A percentile compares a stretch with the other conserved stretches of the same genome.
Conservation (phyloP, 2,797 vertebrate species). For the Sebastes reedi region DNA sequence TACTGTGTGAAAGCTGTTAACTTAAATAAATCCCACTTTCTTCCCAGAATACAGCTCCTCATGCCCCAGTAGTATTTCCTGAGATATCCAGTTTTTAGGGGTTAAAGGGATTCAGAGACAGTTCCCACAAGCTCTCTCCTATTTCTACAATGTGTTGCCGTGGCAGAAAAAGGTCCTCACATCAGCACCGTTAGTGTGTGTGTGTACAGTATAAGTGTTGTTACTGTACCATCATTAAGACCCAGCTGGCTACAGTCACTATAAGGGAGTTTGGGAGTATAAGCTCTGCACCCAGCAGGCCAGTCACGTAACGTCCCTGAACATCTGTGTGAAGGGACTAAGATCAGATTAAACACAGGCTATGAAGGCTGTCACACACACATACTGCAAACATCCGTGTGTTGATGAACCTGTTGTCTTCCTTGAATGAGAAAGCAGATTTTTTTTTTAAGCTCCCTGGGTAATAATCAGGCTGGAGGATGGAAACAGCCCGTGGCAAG, state of each 20-base stretch:
- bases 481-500: conserved; percentile 24
- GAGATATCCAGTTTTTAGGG: conserved; percentile 26
- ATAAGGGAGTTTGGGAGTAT: conserved; percentile 14
- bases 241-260: conserved; percentile 44
- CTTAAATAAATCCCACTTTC: conserved; percentile 50
- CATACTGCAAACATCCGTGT: background rate
- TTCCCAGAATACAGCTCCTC: conserved; percentile 18
- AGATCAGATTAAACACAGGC: conserved; percentile 57
- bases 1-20: conserved; percentile 39
- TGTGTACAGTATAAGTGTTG: conserved; percentile 16
- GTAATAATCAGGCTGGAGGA: conserved; percentile 46
- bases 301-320: conserved; percentile 42
- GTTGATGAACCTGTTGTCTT: conserved; percentile 37
- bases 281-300: conserved; percentile 47
- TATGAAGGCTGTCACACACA: conserved; percentile 11
- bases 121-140: conserved; percentile 10
- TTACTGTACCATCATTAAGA: conserved; percentile 43
- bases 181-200: background rate
- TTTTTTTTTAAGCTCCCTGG: conserved; percentile 38
- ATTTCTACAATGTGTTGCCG: conserved; percentile 21
- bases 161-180: conserved; percentile 22
- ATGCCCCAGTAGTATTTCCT: conserved; percentile 19
- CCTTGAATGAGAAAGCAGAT: conserved; percentile 11
- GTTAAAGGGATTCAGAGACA: conserved; percentile 17
- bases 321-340: conserved; percentile 50